Evolutionary conservation across 1,140 invertebrate species (phyloP).

Genomic region (Ridgeia piscesae): DNA sequence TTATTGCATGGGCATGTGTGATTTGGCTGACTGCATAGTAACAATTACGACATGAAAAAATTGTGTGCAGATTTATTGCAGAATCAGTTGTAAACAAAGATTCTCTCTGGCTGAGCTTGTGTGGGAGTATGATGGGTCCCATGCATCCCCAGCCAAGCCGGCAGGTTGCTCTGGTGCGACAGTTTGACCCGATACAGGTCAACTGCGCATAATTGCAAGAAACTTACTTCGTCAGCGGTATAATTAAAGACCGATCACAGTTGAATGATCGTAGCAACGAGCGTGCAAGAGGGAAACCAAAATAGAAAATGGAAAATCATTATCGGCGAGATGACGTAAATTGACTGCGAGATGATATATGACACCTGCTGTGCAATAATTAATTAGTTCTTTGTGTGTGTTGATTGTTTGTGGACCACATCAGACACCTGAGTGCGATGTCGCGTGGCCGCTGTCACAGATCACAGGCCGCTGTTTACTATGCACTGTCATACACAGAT

Average conservation of each 20-base stretch:
- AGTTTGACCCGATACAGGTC: neutral
- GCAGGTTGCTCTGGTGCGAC: neutral
- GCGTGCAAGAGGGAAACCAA: neutral
- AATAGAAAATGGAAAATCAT: neutral
- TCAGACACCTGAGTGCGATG: neutral
- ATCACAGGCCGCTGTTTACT: neutral
- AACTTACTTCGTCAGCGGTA: neutral
- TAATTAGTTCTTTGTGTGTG: slow-evolving; percentile 1
- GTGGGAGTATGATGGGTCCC: neutral
- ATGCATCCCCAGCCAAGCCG: neutral
- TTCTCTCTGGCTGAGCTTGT: neutral
- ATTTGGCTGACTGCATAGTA: neutral
- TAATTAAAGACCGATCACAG: neutral
- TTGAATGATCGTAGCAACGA: neutral
- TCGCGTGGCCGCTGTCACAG: neutral
- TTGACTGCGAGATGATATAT: neutral
- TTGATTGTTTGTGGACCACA: neutral
- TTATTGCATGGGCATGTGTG: neutral
- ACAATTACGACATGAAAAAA: neutral
- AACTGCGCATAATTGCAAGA: neutral
- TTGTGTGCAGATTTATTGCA: neutral
- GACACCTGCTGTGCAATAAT: neutral
- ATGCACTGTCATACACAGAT: neutral
- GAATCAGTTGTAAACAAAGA: neutral
- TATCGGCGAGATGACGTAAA: neutral